These are phyloP conservation scores for Nematolebias whitei DNA, from an alignment of 2,113 vertebrate genomes.

Conservation along the genomic window DNA sequence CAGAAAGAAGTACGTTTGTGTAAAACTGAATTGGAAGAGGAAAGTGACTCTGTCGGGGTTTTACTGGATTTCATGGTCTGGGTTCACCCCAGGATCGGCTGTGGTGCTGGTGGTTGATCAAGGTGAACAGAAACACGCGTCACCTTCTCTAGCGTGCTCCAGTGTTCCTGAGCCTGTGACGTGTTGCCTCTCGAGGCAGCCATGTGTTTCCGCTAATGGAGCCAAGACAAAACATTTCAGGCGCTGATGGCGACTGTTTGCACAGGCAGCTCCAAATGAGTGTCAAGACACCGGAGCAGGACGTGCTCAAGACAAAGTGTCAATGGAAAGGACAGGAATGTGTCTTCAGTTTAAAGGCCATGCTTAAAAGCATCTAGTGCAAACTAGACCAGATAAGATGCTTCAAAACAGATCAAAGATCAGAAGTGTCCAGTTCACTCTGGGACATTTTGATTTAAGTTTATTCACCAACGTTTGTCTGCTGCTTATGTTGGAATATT, in stretches of 20 bases:
- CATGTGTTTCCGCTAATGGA: slow-evolving; percentile 63
- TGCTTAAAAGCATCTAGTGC: slow-evolving; percentile 52
- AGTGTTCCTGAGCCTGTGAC: slow-evolving; percentile 33
- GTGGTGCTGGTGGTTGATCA: slow-evolving; percentile 1
- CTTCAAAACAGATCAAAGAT: not conserved
- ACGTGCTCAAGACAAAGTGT: slow-evolving; percentile 38
- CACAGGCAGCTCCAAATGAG: slow-evolving; percentile 53
- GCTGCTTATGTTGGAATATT: not conserved
- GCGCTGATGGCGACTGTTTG: slow-evolving; percentile 65
- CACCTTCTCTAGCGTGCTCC: not conserved
- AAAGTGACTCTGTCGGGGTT: no score
- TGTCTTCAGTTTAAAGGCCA: slow-evolving; percentile 16
- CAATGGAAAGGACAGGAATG: slow-evolving; percentile 37
- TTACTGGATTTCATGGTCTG: not conserved
- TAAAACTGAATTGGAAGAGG: no score
- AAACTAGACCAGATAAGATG: no score
- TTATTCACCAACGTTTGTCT: not conserved
- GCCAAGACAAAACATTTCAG: slow-evolving; percentile 64
- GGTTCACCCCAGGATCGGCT: not conserved
- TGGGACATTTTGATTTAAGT: not conserved
- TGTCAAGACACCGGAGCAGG: slow-evolving; percentile 29
- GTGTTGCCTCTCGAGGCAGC: slow-evolving; percentile 29
- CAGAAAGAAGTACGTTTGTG: not conserved
- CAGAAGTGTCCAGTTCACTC: no score
- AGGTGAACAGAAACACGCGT: not conserved